These are phyloP conservation scores for Clivina fossor DNA, from an alignment of 2,888 invertebrate genomes.

Conservation along the genomic window DNA sequence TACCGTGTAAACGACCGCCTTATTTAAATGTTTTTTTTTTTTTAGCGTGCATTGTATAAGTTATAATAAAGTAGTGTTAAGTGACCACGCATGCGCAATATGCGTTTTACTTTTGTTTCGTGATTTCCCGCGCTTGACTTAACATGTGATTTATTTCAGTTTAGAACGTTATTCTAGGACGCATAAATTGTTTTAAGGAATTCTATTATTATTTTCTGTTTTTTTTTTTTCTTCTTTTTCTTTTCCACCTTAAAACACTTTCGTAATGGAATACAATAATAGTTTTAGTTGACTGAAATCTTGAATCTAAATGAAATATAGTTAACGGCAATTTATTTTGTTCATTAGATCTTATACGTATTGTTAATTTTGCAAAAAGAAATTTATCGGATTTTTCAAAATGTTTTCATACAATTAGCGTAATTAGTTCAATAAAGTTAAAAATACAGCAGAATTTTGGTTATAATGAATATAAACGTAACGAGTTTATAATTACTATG, in stretches of 20 bases:
- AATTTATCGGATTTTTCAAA: too few species aligned
- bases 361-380: too few species aligned
- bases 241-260: neutral
- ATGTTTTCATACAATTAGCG: too few species aligned
- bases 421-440: too few species aligned
- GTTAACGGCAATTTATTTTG: too few species aligned
- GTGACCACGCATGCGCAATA: neutral
- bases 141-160: constrained; percentile 2
- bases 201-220: constrained; percentile 2
- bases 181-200: too few species aligned
- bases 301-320: too few species aligned
- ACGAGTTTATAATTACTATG: too few species aligned
- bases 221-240: constrained; percentile 2
- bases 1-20: constrained; percentile 7
- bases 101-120: neutral
- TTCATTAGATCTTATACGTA: too few species aligned
- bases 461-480: too few species aligned
- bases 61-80: neutral
- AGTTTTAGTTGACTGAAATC: neutral
- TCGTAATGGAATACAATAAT: neutral
- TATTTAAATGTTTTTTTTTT: constrained; percentile 14
- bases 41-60: constrained; percentile 3
- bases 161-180: too few species aligned
- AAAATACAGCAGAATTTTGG: too few species aligned
- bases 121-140: neutral